Conservation (phyloP, 2,113 vertebrate genomes). For the Prionailurus bengalensis region DNA sequence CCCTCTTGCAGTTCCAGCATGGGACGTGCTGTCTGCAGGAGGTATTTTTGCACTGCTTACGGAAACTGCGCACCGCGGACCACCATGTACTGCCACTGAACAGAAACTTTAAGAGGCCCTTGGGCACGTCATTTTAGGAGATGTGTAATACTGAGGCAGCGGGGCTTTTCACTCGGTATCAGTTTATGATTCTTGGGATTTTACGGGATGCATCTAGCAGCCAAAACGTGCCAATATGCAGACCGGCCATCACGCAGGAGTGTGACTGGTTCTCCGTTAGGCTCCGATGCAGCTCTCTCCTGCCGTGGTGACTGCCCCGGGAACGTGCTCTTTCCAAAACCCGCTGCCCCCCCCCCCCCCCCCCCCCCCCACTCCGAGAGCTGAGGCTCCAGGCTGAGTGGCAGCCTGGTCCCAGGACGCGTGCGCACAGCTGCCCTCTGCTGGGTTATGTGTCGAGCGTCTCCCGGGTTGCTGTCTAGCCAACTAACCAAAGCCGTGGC, state of each 20-base stretch:
- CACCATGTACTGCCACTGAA: neutral
- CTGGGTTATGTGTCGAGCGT: neutral
- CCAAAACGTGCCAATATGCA: neutral
- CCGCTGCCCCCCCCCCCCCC: neutral
- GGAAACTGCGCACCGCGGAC: neutral
- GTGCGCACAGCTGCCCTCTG: slow-evolving; percentile 41
- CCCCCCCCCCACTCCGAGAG: neutral
- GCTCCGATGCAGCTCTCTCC: neutral
- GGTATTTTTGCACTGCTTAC: neutral
- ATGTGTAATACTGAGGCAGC: neutral
- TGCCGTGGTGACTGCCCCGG: neutral
- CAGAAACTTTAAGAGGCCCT: slow-evolving; percentile 27
- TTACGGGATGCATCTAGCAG: neutral
- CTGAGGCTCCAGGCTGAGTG: neutral
- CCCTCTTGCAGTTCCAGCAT: neutral
- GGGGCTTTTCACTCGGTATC: neutral
- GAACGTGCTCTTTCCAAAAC: neutral
- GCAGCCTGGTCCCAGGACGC: neutral
- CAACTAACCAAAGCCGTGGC: neutral
- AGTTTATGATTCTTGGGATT: slow-evolving; percentile 50
- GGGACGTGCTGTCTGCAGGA: neutral
- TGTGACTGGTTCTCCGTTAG: neutral
- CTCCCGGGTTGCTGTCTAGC: neutral
- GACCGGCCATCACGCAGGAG: neutral
- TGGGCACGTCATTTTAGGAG: neutral